Conservation (phyloP, 2,113 vertebrate species). For the Ploceus nigricollis region DNA sequence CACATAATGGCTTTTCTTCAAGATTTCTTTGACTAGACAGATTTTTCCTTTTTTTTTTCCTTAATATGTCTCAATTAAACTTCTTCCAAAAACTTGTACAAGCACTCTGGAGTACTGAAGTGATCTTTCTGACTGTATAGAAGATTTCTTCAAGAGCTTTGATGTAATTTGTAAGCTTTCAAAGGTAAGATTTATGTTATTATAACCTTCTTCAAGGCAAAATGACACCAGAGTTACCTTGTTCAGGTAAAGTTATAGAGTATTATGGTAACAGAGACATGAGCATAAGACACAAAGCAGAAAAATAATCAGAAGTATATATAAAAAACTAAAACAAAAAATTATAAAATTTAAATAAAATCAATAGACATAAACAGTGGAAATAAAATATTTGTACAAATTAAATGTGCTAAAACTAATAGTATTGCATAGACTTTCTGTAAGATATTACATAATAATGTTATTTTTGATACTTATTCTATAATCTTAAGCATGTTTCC, state of each 20-base stretch:
- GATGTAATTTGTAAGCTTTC: background rate
- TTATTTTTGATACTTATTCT: background rate
- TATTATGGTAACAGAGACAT: background rate
- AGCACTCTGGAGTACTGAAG: background rate
- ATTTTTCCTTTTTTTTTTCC: background rate
- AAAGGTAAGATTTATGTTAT: background rate
- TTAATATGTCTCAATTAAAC: background rate
- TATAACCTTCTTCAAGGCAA: background rate
- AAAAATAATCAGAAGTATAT: background rate
- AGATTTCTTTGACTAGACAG: background rate
- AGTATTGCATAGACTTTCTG: background rate
- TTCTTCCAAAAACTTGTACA: background rate
- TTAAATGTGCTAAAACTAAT: background rate
- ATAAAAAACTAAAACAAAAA: background rate
- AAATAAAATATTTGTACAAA: background rate
- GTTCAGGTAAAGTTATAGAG: background rate
- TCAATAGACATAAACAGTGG: background rate
- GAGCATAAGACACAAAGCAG: background rate
- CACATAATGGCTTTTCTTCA: background rate
- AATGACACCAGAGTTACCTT: background rate
- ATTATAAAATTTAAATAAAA: background rate
- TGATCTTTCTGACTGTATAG: background rate
- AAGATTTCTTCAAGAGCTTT: background rate
- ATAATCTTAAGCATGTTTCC: background rate
- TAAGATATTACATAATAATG: background rate